Base-by-base conservation (phyloP, 2,113 vertebrate species). In the Sinocyclocheilus anophthalmus region DNA sequence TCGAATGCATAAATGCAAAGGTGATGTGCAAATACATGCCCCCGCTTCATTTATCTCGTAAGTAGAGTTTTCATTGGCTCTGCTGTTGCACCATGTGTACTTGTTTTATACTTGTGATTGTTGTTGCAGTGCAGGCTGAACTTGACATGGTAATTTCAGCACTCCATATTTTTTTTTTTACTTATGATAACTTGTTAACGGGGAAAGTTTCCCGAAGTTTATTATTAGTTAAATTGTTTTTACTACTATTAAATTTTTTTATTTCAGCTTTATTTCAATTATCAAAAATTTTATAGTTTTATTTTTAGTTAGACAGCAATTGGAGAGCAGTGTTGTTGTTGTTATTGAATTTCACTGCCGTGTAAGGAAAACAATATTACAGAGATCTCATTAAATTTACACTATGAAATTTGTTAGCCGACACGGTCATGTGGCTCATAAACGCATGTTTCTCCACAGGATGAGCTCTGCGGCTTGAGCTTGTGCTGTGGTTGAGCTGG, bases 391-490 rank as follows among this genome's bases (percentile, higher is more conserved):
- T 37, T 30, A 69, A 18, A 69, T 70, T 70, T 16, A 70, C 30
- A 42, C 37, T 70, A 37, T 39, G 33, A 39, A 39, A 72, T 72
- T 5, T 72, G 67, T 70, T 37, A 37, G 30, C 16, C 10, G 65
- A 69, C 30, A 33, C 8, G 18, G 69, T 70, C 37, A 22, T 39
- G 50, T 55, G 5, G 50, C 16, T 57, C 50, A 78, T 77, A 33
- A 78, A 78, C 57, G 26, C 76, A 55, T 78, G 76, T 78, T 78
- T 37, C 10, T 57, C 18, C 26, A 22, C 50, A 57, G 76, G 26
- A 26, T 30, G 75, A 76, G 24, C 48, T 76, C 75, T 76, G 75
- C 24, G 48, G 76, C 53, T 78, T 55, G 50, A 30, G 76, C 13
- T 78, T 59, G 18, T 78, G 30, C 20, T 37, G 76, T 30, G 76